Conservation (phyloP, 2,797 vertebrate species). For the Hippoglossus hippoglossus region DNA sequence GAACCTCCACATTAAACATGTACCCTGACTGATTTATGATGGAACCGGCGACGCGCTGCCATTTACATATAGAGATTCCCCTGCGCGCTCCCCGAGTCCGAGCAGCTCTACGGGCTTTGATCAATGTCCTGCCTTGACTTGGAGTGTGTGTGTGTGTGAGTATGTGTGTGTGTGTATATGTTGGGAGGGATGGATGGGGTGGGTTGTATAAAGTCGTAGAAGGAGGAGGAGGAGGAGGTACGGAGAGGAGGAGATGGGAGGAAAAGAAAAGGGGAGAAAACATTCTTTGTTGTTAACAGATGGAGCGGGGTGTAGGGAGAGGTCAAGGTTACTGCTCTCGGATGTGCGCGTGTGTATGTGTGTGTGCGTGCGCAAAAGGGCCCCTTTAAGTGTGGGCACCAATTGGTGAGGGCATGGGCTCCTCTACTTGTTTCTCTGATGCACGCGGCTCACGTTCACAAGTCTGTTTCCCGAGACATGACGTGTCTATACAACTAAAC, state of each 20-base stretch:
- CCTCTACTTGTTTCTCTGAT: not conserved
- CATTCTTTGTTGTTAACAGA: constrained; percentile 89
- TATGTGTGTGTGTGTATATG: constrained; percentile 11
- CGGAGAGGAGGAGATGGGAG: constrained; percentile 39
- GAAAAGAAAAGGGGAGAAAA: constrained; percentile 55
- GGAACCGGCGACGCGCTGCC: constrained; percentile 87
- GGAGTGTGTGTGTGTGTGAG: constrained; percentile 26
- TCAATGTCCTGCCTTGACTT: constrained; percentile 89
- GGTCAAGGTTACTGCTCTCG: constrained; percentile 88
- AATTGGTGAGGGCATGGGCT: not conserved
- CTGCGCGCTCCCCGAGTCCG: constrained; percentile 77
- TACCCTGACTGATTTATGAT: constrained; percentile 86
- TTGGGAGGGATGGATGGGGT: not conserved
- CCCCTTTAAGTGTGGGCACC: constrained; percentile 23
- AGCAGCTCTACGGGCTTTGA: constrained; percentile 87
- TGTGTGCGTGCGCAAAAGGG: constrained; percentile 1
- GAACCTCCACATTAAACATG: constrained; percentile 60
- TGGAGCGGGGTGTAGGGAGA: constrained; percentile 91
- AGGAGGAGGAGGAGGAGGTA: constrained; percentile 31
- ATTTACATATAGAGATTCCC: constrained; percentile 92
- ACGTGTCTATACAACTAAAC: not conserved
- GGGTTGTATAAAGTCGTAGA: constrained; percentile 13
- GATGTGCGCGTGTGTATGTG: constrained; percentile 33
- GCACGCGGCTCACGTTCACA: constrained; percentile 1
- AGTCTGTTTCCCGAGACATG: not conserved